These are phyloP conservation scores for Pygoscelis antarcticus DNA, from an alignment of 2,113 vertebrate species.

Conservation along the genomic window DNA sequence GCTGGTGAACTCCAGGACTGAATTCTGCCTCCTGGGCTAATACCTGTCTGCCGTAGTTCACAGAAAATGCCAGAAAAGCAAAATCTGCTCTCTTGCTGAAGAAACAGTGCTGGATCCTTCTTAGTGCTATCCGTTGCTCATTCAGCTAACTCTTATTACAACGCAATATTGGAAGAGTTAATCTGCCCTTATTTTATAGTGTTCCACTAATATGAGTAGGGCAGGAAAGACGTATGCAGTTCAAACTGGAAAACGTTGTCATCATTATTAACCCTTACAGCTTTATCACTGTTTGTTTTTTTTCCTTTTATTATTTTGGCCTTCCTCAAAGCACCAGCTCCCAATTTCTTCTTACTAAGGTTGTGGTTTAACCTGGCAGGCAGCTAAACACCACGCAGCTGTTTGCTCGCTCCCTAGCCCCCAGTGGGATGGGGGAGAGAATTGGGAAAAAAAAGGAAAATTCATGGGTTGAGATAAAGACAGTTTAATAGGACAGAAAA, in stretches of 20 bases:
- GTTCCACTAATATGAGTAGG: background rate
- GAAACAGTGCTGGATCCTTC: background rate
- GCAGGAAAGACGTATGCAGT: background rate
- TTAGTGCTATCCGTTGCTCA: background rate
- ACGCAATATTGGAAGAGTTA: background rate
- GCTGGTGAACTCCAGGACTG: background rate
- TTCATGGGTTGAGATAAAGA: too few species aligned
- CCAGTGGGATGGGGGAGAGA: too few species aligned
- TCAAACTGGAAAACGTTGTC: background rate
- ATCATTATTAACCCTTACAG: background rate
- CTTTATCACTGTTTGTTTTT: background rate
- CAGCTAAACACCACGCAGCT: too few species aligned
- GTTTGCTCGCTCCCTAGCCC: too few species aligned
- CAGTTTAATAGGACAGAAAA: too few species aligned
- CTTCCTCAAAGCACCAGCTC: background rate
- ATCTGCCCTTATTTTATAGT: background rate
- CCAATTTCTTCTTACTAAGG: background rate
- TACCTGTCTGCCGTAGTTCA: background rate
- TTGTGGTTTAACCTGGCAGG: too few species aligned
- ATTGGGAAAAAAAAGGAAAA: too few species aligned
- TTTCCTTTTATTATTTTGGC: background rate
- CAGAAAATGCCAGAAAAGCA: background rate
- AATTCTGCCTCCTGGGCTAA: background rate
- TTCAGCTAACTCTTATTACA: background rate
- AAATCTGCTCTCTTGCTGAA: background rate